Conservation (phyloP, 2,888 invertebrate genomes). For the Glyphotaelius pellucidus region DNA sequence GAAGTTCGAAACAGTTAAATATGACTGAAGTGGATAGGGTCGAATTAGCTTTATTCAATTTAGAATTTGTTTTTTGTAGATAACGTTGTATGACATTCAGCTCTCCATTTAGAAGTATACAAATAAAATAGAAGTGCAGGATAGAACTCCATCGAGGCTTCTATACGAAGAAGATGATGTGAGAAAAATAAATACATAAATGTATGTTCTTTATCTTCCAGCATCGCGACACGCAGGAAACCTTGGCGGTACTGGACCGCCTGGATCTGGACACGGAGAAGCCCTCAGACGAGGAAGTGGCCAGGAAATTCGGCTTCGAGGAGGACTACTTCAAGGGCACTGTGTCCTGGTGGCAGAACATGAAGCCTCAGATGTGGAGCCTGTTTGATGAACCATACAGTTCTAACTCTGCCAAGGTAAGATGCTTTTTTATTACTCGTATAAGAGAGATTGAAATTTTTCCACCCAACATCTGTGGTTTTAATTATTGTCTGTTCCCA, state of each 20-base stretch:
- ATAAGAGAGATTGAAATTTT: background rate
- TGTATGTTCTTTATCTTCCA: slow-evolving; percentile 70
- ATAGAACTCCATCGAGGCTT: no score
- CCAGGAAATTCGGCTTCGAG: slow-evolving; percentile 97
- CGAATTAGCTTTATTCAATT: no score
- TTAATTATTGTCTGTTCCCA: background rate
- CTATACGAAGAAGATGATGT: background rate
- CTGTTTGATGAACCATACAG: slow-evolving; percentile 99
- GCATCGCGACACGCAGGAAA: slow-evolving; percentile 99
- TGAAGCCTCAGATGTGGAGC: slow-evolving; percentile 99
- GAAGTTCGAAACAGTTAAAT: no score
- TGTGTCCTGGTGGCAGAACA: slow-evolving; percentile 96
- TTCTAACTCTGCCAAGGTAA: slow-evolving; percentile 97
- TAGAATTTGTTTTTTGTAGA: no score
- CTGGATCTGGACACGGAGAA: slow-evolving; percentile 98
- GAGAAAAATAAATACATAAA: background rate
- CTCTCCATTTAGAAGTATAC: no score
- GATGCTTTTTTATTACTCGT: slow-evolving; percentile 51
- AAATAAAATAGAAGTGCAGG: no score
- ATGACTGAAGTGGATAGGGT: no score
- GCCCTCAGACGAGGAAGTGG: slow-evolving; percentile 98
- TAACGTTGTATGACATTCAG: no score
- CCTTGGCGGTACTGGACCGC: slow-evolving; percentile 96
- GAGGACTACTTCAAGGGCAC: slow-evolving; percentile 95
- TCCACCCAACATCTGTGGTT: background rate